phyloP scores from a whole-genome alignment of 2,888 invertebrate genomes.

The Drosophila greeni region DNA sequence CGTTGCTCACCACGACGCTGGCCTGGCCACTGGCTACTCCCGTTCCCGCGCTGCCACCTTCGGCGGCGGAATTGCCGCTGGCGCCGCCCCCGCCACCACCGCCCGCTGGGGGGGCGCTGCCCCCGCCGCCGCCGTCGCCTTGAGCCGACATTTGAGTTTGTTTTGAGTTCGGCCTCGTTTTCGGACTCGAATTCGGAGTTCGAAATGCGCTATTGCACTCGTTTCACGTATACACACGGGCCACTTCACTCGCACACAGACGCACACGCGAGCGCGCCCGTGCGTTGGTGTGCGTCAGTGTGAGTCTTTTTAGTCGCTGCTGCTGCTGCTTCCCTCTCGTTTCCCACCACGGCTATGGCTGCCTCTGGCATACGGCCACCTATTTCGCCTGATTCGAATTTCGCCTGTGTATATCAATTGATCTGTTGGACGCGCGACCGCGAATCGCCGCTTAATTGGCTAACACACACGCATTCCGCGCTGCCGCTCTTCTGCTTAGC shows the following conservation, averaged over 20 bases:
- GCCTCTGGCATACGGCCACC: conserved; percentile 15
- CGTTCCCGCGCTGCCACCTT: background rate
- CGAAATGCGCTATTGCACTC: conserved; percentile 30
- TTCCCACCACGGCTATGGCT: background rate
- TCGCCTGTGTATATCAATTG: background rate
- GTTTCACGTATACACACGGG: conserved; percentile 53
- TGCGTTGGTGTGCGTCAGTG: conserved; percentile 27
- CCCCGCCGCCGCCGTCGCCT: conserved; percentile 29
- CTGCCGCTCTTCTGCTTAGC: conserved; percentile 3
- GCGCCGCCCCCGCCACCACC: conserved; percentile 39
- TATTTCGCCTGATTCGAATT: conserved; percentile 14
- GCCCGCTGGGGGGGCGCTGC: conserved; percentile 36
- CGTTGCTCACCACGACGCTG: conserved; percentile 15
- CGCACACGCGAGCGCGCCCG: conserved; percentile 29
- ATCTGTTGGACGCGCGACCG: background rate
- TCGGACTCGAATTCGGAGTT: conserved; percentile 20
- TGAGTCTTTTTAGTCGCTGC: conserved; percentile 25
- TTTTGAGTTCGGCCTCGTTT: conserved; percentile 29
- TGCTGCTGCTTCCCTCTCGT: conserved; percentile 5
- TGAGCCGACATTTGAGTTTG: conserved; percentile 37
- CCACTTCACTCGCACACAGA: conserved; percentile 34
- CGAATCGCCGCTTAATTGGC: conserved; percentile 16
- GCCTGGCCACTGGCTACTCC: conserved; percentile 4
- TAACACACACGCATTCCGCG: conserved; percentile 10
- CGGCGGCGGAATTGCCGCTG: conserved; percentile 21